Conservation (phyloP, 2,797 vertebrate genomes). For the Anas bernieri region DNA sequence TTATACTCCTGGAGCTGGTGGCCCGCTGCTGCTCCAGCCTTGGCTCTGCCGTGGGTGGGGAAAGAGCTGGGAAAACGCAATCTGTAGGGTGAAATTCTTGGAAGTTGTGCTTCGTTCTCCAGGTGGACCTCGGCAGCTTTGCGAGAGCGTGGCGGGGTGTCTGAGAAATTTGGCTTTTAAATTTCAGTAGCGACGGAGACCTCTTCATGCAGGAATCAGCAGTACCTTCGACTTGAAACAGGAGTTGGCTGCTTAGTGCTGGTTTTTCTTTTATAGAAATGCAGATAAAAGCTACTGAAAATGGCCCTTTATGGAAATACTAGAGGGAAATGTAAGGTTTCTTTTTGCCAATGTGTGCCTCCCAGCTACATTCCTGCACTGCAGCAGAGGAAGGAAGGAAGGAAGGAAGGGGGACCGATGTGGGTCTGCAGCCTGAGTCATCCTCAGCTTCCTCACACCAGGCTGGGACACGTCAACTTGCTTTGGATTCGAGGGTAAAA, state of each 20-base stretch:
- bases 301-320: background rate
- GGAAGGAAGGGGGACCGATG: background rate
- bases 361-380: background rate
- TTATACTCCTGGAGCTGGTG: too few relatives aligned
- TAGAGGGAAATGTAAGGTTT: background rate
- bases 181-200: accelerated
- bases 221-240: background rate
- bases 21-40: background rate
- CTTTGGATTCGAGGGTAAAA: background rate
- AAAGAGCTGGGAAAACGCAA: background rate
- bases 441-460: background rate
- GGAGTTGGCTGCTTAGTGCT: background rate
- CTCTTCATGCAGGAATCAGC: accelerated
- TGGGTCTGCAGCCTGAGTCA: conserved; percentile 21
- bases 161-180: too few relatives aligned
- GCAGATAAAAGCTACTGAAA: background rate
- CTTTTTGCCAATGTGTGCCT: background rate
- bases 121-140: background rate
- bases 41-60: background rate
- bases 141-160: accelerated
- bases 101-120: background rate
- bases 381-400: background rate
- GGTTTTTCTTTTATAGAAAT: background rate
- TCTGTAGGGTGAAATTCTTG: background rate
- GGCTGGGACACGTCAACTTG: background rate